Conservation (phyloP, 2,888 invertebrate species). For the Noctua pronuba region DNA sequence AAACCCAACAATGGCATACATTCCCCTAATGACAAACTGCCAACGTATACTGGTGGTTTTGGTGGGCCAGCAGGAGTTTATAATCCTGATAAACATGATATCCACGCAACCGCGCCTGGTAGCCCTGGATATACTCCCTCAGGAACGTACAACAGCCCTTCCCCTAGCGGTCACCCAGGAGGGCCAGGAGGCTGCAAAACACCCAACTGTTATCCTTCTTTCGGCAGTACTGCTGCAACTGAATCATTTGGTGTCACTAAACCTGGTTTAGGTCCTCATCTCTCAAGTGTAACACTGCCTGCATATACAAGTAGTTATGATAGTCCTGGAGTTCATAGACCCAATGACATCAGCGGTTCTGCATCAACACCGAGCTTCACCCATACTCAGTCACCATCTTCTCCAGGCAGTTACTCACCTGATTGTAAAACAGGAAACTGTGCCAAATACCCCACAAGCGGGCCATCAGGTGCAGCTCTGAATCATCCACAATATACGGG, state of each 20-base stretch:
- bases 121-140: slow-evolving; percentile 25
- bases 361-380: slow-evolving; percentile 28
- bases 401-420: slow-evolving; percentile 25
- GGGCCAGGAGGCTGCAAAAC: slow-evolving; percentile 44
- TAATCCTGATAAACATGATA: slow-evolving; percentile 62
- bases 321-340: slow-evolving; percentile 44
- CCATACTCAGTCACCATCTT: slow-evolving; percentile 32
- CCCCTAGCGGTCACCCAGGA: slow-evolving; percentile 11
- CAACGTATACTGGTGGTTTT: slow-evolving; percentile 75
- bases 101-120: slow-evolving; percentile 28
- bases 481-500: slow-evolving; percentile 7
- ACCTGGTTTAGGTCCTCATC: slow-evolving; percentile 35
- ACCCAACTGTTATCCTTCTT: slow-evolving; percentile 45
- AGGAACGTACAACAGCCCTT: slow-evolving; percentile 37
- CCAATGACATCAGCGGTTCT: slow-evolving; percentile 31
- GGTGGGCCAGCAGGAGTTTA: slow-evolving; percentile 77
- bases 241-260: slow-evolving; percentile 38
- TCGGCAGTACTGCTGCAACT: slow-evolving; percentile 16
- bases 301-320: slow-evolving; percentile 37
- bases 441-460: slow-evolving; percentile 16
- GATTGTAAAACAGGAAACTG: slow-evolving; percentile 51
- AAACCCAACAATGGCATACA: slow-evolving; percentile 45
- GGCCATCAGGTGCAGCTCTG: background rate
- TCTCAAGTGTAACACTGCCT: slow-evolving; percentile 40
- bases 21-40: slow-evolving; percentile 57